phyloP scores from a whole-genome alignment of 1,140 invertebrate genomes.

The Drosophila arizonae region DNA sequence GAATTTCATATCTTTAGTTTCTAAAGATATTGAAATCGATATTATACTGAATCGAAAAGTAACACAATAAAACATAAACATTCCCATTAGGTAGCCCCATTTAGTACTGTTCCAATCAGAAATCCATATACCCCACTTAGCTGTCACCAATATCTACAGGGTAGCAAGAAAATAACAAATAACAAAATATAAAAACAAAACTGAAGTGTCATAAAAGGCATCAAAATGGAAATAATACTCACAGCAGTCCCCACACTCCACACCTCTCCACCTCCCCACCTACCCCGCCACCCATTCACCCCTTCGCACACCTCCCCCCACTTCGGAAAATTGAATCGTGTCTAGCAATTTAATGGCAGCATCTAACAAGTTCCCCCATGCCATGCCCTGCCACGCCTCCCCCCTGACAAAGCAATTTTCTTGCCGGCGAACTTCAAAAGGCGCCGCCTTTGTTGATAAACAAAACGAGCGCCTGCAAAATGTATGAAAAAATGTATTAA shows the following conservation, averaged over 20 bases:
- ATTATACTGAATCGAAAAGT: no score
- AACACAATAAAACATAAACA: no score
- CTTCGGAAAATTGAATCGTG: conserved; percentile 66
- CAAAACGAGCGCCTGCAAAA: conserved; percentile 52
- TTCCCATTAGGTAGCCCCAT: no score
- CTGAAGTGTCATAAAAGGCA: conserved; percentile 77
- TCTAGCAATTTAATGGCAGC: conserved; percentile 69
- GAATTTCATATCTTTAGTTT: no score
- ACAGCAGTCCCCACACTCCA: neutral
- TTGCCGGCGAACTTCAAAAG: conserved; percentile 64
- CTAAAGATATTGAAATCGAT: no score
- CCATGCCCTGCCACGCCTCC: neutral
- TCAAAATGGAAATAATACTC: conserved; percentile 76
- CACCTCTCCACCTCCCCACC: neutral
- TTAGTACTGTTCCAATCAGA: no score
- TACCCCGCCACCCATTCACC: neutral
- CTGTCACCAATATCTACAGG: neutral
- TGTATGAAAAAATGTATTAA: conserved; percentile 44
- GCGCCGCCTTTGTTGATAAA: conserved; percentile 64
- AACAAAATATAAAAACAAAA: conserved; percentile 48
- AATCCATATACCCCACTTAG: neutral
- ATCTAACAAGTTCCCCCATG: conserved; percentile 50
- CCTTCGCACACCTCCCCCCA: conserved; percentile 37
- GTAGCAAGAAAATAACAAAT: conserved; percentile 22
- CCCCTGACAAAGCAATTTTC: neutral